phyloP scores from a whole-genome alignment of 2,888 invertebrate species.

The Drosophila mimica region DNA sequence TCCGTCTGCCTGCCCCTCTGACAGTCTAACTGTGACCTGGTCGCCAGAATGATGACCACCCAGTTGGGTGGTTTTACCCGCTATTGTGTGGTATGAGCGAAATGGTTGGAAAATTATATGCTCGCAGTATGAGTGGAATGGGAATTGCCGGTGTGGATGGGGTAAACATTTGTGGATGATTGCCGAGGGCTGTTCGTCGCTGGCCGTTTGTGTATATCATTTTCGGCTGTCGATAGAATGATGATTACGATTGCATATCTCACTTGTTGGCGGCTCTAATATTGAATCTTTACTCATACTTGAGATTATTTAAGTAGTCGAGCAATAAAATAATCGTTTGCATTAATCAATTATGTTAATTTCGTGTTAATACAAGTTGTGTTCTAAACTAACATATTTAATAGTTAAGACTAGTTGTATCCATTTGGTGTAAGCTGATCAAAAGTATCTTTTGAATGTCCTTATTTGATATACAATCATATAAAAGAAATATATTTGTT shows the following conservation, averaged over 20 bases:
- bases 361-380: neutral
- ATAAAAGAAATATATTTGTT: neutral
- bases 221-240: constrained; percentile 39
- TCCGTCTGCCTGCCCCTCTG: constrained; percentile 31
- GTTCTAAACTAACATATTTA: neutral
- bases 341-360: neutral
- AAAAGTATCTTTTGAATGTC: neutral
- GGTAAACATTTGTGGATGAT: constrained; percentile 45
- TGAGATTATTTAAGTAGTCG: constrained; percentile 10
- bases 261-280: constrained; percentile 12
- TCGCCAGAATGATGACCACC: constrained; percentile 75
- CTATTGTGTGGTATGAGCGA: constrained; percentile 38
- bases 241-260: constrained; percentile 21
- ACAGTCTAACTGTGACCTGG: constrained; percentile 69
- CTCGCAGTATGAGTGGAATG: neutral
- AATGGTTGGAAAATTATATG: constrained; percentile 59
- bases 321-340: constrained; percentile 6
- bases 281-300: constrained; percentile 3
- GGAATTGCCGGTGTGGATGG: neutral
- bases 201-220: constrained; percentile 39
- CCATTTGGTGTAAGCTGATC: neutral
- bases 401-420: neutral
- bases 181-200: constrained; percentile 40
- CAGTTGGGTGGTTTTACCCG: constrained; percentile 20
- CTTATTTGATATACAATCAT: neutral